Evolutionary conservation across 2,888 invertebrate species (phyloP).

Genomic region (Protodeltote pygarga): DNA sequence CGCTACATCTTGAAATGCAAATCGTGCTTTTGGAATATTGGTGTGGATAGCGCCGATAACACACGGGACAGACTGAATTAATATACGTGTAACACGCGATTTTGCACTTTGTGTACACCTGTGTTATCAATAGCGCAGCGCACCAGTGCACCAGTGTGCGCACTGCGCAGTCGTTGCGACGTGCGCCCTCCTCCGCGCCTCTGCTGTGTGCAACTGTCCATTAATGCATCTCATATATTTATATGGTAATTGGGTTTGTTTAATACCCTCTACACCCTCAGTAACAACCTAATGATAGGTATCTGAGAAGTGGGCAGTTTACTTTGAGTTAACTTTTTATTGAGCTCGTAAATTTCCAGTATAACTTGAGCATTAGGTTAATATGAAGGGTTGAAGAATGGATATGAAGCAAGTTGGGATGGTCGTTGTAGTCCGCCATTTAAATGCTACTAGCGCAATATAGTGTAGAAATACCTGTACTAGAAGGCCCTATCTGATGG

Average conservation of each 20-base stretch:
- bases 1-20: constrained; percentile 69
- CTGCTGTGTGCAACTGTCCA: constrained; percentile 7
- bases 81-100: constrained; percentile 73
- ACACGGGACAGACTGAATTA: constrained; percentile 66
- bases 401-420: too few species aligned
- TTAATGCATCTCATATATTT: constrained; percentile 34
- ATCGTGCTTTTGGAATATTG: constrained; percentile 71
- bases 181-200: neutral
- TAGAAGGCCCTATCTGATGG: too few species aligned
- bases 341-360: constrained; percentile 6
- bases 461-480: too few species aligned
- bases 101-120: constrained; percentile 60
- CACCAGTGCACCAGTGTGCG: constrained; percentile 3
- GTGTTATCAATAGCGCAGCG: constrained; percentile 37
- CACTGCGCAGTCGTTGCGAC: neutral
- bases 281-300: constrained; percentile 11
- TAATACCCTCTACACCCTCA: constrained; percentile 13
- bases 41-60: constrained; percentile 69
- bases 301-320: constrained; percentile 5
- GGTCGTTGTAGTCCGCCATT: too few species aligned
- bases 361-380: too few species aligned
- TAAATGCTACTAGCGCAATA: too few species aligned
- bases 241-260: constrained; percentile 18
- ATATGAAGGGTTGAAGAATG: neutral
- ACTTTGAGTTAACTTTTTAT: constrained; percentile 2